These are phyloP conservation scores for Drosophila teissieri DNA, from an alignment of 1,140 invertebrate genomes.

Conservation along the genomic window DNA sequence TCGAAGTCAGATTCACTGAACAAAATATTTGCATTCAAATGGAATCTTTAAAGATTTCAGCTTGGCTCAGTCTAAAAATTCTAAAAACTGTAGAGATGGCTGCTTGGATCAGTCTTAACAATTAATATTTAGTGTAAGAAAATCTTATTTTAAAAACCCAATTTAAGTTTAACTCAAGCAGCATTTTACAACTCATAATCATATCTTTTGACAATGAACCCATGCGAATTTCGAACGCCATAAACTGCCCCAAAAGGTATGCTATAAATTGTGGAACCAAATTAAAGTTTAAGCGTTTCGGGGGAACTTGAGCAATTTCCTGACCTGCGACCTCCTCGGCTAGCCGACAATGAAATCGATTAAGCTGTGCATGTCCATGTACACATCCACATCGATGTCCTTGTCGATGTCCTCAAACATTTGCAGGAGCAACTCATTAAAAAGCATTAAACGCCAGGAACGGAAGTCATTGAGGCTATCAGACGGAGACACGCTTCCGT, in stretches of 20 bases:
- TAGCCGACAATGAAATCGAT: constrained; percentile 67
- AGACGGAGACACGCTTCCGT: constrained; percentile 72
- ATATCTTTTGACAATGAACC: constrained; percentile 7
- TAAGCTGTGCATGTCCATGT: constrained; percentile 51
- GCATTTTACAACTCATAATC: background rate
- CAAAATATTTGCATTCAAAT: background rate
- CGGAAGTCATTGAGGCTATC: constrained; percentile 80
- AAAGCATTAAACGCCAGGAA: constrained; percentile 79
- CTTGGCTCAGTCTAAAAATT: too few species aligned
- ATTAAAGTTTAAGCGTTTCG: constrained; percentile 35
- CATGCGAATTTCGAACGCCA: constrained; percentile 5
- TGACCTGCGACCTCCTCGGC: constrained; percentile 28
- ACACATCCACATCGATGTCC: background rate
- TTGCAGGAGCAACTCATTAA: constrained; percentile 70
- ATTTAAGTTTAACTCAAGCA: too few species aligned
- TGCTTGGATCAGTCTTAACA: too few species aligned
- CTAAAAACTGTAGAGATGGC: too few species aligned
- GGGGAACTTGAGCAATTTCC: constrained; percentile 43
- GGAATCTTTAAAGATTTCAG: background rate
- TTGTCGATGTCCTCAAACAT: constrained; percentile 41
- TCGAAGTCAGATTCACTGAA: background rate
- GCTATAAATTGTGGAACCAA: constrained; percentile 12
- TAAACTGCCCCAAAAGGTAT: constrained; percentile 25
- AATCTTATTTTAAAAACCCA: too few species aligned
- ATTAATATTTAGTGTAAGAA: background rate